Evolutionary conservation across 2,797 vertebrate species (phyloP).

Genomic region (Cossypha polioptera): DNA sequence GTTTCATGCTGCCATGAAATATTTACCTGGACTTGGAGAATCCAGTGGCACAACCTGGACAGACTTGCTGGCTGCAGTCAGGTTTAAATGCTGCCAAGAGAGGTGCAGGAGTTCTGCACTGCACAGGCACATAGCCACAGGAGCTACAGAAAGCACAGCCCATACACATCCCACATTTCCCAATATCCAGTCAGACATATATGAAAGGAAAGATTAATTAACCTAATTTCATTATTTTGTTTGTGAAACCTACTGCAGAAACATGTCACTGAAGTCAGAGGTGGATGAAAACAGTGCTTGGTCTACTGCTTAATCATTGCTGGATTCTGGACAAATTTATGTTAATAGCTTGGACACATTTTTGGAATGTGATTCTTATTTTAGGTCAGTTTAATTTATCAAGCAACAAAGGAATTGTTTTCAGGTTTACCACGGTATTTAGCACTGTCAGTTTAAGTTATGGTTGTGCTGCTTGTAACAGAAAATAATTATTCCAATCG

Average conservation of each 20-base stretch:
- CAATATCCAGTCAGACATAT: neutral
- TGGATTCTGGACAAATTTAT: neutral
- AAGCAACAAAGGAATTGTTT: neutral
- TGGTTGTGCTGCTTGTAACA: neutral
- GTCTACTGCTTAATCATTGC: neutral
- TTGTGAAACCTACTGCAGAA: neutral
- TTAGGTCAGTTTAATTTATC: slow-evolving; percentile 19
- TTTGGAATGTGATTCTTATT: neutral
- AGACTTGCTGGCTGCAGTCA: neutral
- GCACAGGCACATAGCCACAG: neutral
- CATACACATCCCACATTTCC: neutral
- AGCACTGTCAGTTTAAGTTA: slow-evolving; percentile 15
- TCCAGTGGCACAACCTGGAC: neutral
- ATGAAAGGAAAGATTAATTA: neutral
- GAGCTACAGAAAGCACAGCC: neutral
- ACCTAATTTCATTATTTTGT: neutral
- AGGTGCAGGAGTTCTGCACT: neutral
- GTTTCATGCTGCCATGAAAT: accelerated
- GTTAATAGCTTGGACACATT: neutral
- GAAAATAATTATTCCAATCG: neutral
- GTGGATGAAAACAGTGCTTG: neutral
- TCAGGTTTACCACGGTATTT: neutral
- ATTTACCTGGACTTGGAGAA: neutral
- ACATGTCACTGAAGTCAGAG: neutral
- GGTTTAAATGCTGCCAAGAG: neutral